phyloP scores from a whole-genome alignment of 1,140 invertebrate genomes.

The Agrilus planipennis region DNA sequence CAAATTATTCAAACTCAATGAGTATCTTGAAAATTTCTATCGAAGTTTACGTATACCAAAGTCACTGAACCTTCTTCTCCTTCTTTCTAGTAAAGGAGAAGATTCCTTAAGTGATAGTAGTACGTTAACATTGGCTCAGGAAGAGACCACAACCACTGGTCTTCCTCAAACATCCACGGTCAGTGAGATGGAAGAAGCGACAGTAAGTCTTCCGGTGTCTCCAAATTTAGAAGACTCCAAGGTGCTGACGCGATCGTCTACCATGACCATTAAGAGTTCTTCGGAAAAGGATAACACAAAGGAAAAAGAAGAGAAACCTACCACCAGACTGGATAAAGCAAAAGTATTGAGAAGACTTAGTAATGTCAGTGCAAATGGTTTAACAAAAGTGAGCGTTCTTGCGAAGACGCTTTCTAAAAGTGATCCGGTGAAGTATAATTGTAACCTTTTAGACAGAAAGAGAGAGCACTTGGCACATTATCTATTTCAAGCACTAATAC shows the following conservation, averaged over 20 bases:
- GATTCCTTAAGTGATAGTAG: constrained; percentile 22
- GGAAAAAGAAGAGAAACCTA: constrained; percentile 8
- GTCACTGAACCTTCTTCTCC: too few species aligned
- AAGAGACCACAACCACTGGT: constrained; percentile 16
- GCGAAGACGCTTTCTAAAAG: constrained; percentile 27
- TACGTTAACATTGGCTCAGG: constrained; percentile 26
- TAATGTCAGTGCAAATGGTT: constrained; percentile 35
- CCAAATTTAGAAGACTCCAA: constrained; percentile 18
- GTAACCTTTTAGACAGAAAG: too few species aligned
- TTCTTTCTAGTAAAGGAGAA: constrained; percentile 19
- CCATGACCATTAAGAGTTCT: constrained; percentile 26
- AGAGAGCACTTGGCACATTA: too few species aligned
- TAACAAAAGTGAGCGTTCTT: constrained; percentile 42
- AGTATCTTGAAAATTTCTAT: too few species aligned
- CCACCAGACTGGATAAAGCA: too few species aligned
- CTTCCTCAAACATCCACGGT: constrained; percentile 11
- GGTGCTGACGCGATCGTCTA: constrained; percentile 15
- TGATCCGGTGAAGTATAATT: constrained; percentile 29
- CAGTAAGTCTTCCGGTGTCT: constrained; percentile 33
- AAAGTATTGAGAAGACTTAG: constrained; percentile 18
- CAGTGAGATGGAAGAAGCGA: constrained; percentile 29
- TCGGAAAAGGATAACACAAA: constrained; percentile 20
- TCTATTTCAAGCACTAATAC: too few species aligned
- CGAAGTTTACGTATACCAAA: too few species aligned
- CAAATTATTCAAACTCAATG: too few species aligned